Percentiles rank a stretch among this genome's conserved stretches.
These are phyloP conservation scores for Poecilia velifera DNA, from an alignment of 2,797 vertebrate species.

Conservation along the genomic window DNA sequence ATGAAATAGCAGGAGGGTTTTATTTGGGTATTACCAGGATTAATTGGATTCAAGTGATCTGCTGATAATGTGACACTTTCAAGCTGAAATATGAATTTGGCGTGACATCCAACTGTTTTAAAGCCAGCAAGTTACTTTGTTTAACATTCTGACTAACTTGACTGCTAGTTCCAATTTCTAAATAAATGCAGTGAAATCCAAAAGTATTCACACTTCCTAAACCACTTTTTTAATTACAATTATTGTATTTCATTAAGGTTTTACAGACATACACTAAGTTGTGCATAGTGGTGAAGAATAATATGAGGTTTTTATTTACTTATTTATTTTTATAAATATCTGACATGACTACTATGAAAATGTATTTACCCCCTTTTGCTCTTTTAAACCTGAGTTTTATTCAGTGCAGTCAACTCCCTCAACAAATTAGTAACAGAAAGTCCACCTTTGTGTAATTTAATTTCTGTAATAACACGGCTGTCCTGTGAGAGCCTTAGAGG, in stretches of 20 bases:
- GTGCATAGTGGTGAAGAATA: neutral
- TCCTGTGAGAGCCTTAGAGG: neutral
- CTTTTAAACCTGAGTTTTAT: neutral
- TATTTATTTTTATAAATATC: neutral
- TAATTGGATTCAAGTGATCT: slow-evolving; percentile 74
- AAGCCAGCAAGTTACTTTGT: slow-evolving; percentile 12
- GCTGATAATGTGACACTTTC: slow-evolving; percentile 67
- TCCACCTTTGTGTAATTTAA: neutral
- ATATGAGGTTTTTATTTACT: neutral
- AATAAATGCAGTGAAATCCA: neutral
- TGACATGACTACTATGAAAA: neutral
- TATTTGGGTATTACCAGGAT: slow-evolving; percentile 73
- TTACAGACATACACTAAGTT: neutral
- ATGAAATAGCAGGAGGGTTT: slow-evolving; percentile 71
- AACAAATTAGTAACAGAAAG: neutral
- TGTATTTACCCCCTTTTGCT: neutral
- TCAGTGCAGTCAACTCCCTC: neutral
- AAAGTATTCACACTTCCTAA: neutral
- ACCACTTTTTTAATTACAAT: neutral
- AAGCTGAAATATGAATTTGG: slow-evolving; percentile 57
- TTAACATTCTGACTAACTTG: neutral
- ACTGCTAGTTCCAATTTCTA: neutral
- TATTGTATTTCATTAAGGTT: neutral
- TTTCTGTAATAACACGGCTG: neutral
- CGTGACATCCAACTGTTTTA: slow-evolving; percentile 31